These are phyloP conservation scores for Polypedilum vanderplanki DNA, from an alignment of 1,140 invertebrate species.

Conservation along the genomic window DNA sequence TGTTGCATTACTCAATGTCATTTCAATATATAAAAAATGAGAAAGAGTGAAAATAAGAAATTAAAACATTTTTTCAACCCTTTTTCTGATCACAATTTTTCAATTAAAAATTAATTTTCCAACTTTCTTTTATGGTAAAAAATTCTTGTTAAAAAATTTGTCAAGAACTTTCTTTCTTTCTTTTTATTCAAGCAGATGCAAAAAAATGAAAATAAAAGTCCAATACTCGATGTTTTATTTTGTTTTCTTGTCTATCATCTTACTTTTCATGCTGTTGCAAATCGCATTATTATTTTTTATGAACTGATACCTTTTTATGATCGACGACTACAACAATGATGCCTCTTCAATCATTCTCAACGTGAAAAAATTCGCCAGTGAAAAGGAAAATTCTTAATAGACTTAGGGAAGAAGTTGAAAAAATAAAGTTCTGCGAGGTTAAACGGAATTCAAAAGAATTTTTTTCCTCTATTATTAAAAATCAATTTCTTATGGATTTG, in stretches of 20 bases:
- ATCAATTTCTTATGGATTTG: conserved; percentile 19
- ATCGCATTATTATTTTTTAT: conserved; percentile 14
- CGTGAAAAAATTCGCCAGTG: neutral
- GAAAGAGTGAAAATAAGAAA: neutral
- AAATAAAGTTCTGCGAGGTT: conserved; percentile 6
- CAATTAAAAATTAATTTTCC: conserved; percentile 6
- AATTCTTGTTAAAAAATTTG: neutral
- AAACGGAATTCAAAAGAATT: neutral
- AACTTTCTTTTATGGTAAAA: neutral
- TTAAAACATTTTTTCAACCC: conserved; percentile 3
- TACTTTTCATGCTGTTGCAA: neutral
- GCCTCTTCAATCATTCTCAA: neutral
- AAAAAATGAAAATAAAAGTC: neutral
- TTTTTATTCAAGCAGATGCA: neutral
- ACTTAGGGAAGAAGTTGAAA: neutral
- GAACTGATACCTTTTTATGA: conserved; percentile 10
- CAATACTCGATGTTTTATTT: too few species aligned
- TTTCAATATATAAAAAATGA: neutral
- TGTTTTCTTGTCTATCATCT: neutral
- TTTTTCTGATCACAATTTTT: neutral
- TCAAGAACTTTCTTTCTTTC: neutral
- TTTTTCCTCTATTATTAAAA: neutral
- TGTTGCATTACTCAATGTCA: conserved; percentile 17
- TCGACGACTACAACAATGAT: neutral
- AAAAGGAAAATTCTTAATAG: neutral